Percentiles rank a stretch among this genome's conserved stretches.
These are phyloP conservation scores for Drosophila tsacasi DNA, from an alignment of 1,140 invertebrate species.

Conservation along the genomic window DNA sequence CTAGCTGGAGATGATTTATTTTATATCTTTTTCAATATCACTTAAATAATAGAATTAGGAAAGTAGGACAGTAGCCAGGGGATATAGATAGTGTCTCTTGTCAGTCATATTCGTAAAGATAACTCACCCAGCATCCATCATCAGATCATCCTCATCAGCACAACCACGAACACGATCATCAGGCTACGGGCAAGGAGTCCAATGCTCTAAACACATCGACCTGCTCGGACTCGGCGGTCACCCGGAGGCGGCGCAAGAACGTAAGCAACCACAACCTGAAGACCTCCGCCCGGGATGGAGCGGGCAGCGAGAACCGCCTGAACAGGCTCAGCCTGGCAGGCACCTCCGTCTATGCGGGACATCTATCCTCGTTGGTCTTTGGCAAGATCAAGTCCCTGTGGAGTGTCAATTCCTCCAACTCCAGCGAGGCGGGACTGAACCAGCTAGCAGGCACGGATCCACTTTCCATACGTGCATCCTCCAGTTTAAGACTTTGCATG, in stretches of 20 bases:
- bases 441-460: conserved; percentile 87
- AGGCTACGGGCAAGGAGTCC: conserved; percentile 62
- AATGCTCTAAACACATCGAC: conserved; percentile 82
- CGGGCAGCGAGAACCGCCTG: conserved; percentile 76
- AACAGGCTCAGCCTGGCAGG: conserved; percentile 81
- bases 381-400: conserved; percentile 95
- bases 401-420: conserved; percentile 90
- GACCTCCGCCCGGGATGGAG: conserved; percentile 64
- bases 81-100: neutral
- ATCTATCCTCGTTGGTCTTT: conserved; percentile 92
- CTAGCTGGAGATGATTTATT: too few relatives aligned
- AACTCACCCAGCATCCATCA: conserved; percentile 43
- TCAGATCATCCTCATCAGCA: conserved; percentile 42
- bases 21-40: neutral
- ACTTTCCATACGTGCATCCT: conserved; percentile 7
- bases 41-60: too few relatives aligned
- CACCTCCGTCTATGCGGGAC: conserved; percentile 86
- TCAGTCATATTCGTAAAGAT: neutral
- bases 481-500: conserved; percentile 11
- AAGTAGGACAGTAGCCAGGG: neutral
- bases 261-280: conserved; percentile 78
- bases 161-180: conserved; percentile 32
- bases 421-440: conserved; percentile 90
- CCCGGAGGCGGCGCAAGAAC: conserved; percentile 74
- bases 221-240: conserved; percentile 82